A percentile compares a stretch with the other conserved stretches of the same genome.
These are phyloP conservation scores for Oscheius sp. DNA, from an alignment of 2,888 invertebrate genomes.

Conservation along the genomic window DNA sequence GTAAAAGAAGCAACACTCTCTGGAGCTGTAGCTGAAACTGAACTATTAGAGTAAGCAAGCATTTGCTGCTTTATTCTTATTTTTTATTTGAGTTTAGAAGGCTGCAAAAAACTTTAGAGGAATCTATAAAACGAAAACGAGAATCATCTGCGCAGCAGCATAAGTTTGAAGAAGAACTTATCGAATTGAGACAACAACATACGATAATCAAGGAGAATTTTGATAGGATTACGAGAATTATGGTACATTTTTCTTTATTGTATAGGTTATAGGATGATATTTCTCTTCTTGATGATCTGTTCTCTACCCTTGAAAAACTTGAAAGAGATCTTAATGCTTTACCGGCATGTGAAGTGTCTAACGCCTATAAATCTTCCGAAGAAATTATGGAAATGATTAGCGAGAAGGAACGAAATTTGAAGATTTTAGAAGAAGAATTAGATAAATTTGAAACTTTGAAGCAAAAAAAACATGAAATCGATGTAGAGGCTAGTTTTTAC, in stretches of 20 bases:
- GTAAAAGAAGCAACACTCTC: conserved; percentile 33
- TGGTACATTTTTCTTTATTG: neutral
- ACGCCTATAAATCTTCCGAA: neutral
- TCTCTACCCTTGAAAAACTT: neutral
- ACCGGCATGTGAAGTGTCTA: neutral
- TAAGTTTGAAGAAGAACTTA: neutral
- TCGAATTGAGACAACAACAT: neutral
- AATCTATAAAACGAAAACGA: neutral
- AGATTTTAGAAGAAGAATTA: neutral
- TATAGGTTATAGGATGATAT: neutral
- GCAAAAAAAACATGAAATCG: neutral
- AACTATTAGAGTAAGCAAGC: conserved; percentile 20
- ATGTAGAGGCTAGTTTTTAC: neutral
- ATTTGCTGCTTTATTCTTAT: neutral
- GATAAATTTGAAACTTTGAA: neutral
- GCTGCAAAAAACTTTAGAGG: neutral
- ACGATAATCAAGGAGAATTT: neutral
- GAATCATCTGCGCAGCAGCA: neutral
- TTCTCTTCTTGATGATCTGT: neutral
- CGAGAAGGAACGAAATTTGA: neutral
- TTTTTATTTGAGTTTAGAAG: neutral
- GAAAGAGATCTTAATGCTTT: neutral
- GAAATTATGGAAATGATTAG: neutral
- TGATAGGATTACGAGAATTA: neutral
- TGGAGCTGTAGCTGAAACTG: conserved; percentile 28